Conservation (phyloP, 2,113 vertebrate species). For the Plotosus lineatus region DNA sequence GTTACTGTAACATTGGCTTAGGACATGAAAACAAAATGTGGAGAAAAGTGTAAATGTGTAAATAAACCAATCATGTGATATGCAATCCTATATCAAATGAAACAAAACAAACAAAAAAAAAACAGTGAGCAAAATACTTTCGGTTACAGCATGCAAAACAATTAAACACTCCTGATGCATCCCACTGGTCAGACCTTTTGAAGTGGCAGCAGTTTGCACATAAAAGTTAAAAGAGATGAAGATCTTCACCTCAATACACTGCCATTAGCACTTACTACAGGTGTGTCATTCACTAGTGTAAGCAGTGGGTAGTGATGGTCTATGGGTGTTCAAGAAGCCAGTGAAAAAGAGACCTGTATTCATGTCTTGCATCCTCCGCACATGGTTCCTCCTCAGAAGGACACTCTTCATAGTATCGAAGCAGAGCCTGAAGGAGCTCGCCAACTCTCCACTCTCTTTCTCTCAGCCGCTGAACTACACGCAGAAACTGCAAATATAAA, state of each 20-base stretch:
- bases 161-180: constrained; percentile 33
- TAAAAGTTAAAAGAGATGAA: constrained; percentile 37
- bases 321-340: constrained; percentile 90
- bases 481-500: constrained; percentile 72
- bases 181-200: constrained; percentile 45
- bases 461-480: constrained; percentile 73
- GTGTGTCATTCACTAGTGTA: constrained; percentile 11
- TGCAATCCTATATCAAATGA: constrained; percentile 40
- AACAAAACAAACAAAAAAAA: not conserved
- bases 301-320: constrained; percentile 37
- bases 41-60: constrained; percentile 28
- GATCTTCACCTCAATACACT: constrained; percentile 17
- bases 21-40: constrained; percentile 40
- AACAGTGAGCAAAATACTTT: constrained; percentile 39
- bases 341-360: constrained; percentile 75
- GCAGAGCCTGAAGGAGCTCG: constrained; percentile 85
- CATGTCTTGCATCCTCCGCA: constrained; percentile 56
- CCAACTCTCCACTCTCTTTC: constrained; percentile 85
- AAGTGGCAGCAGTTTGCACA: constrained; percentile 50
- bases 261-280: constrained; percentile 24
- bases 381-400: constrained; percentile 61
- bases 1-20: constrained; percentile 41
- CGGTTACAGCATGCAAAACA: constrained; percentile 52
- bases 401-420: constrained; percentile 82
- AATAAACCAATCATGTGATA: constrained; percentile 46